Conservation (phyloP, 2,797 vertebrate genomes). For the Sarcophilus harrisii region DNA sequence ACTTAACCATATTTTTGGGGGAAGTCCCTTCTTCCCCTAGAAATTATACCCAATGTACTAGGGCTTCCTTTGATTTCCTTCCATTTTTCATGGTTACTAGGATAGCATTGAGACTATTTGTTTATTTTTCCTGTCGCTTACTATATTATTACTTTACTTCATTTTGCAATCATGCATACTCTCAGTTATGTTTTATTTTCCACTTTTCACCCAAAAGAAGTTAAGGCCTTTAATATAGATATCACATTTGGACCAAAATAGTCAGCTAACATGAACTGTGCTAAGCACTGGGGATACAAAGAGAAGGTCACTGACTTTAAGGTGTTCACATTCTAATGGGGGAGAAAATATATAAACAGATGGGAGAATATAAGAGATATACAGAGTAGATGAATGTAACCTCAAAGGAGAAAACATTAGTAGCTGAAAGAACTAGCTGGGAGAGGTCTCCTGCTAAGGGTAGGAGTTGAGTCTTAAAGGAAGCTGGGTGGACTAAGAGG, state of each 20-base stretch:
- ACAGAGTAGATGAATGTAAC: background rate
- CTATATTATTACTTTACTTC: background rate
- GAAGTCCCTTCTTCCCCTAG: background rate
- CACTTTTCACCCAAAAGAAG: background rate
- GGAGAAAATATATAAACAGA: background rate
- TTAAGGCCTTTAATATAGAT: background rate
- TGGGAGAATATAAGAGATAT: background rate
- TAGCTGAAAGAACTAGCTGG: background rate
- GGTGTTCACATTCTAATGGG: background rate
- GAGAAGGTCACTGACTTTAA: background rate
- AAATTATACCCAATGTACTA: background rate
- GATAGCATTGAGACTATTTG: background rate
- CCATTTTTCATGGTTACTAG: background rate
- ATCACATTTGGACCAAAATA: background rate
- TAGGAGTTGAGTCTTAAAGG: background rate
- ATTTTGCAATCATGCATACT: background rate
- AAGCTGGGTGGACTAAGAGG: background rate
- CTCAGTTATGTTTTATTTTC: background rate
- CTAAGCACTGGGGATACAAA: background rate
- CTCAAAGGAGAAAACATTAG: background rate
- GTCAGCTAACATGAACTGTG: background rate
- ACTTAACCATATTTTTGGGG: background rate
- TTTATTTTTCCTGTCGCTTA: background rate
- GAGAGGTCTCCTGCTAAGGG: background rate
- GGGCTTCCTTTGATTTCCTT: background rate